Conservation (phyloP, 2,113 vertebrate genomes). For the Bungarus multicinctus region DNA sequence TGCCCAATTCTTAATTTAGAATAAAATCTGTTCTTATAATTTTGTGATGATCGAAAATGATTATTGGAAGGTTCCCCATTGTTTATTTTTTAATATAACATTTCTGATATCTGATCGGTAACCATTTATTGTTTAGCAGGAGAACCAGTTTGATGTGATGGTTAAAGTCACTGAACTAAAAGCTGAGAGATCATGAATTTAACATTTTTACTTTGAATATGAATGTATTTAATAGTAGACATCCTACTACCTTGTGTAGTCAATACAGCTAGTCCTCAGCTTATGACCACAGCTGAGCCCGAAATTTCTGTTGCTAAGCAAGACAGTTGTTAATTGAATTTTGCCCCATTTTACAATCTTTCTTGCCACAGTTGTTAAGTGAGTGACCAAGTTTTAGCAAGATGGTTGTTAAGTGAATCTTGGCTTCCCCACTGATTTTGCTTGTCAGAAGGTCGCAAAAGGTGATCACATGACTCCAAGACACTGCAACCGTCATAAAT, state of each 20-base stretch:
- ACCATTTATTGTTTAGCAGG: not conserved
- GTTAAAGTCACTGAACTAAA: not conserved
- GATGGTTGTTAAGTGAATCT: not conserved
- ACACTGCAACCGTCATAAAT: not conserved
- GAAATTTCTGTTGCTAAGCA: not conserved
- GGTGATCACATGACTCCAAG: not conserved
- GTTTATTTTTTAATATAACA: not conserved
- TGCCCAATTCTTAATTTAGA: not conserved
- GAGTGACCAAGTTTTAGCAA: not conserved
- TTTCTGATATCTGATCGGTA: not conserved
- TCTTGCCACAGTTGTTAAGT: not conserved
- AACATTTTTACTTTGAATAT: not conserved
- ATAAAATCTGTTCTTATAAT: not conserved
- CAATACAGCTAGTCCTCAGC: not conserved
- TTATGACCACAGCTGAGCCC: not conserved
- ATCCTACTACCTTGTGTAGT: not conserved
- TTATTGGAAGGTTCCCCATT: not conserved
- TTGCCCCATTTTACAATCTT: not conserved
- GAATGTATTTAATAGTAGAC: not conserved
- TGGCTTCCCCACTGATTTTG: not conserved
- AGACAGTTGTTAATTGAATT: not conserved
- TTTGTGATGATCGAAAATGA: not conserved
- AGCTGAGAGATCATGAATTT: not conserved
- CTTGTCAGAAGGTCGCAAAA: not conserved
- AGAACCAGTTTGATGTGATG: not conserved